Percentiles rank a stretch among this genome's conserved stretches.
Conservation (phyloP, 2,797 vertebrate genomes). For the Sebastes minor region DNA sequence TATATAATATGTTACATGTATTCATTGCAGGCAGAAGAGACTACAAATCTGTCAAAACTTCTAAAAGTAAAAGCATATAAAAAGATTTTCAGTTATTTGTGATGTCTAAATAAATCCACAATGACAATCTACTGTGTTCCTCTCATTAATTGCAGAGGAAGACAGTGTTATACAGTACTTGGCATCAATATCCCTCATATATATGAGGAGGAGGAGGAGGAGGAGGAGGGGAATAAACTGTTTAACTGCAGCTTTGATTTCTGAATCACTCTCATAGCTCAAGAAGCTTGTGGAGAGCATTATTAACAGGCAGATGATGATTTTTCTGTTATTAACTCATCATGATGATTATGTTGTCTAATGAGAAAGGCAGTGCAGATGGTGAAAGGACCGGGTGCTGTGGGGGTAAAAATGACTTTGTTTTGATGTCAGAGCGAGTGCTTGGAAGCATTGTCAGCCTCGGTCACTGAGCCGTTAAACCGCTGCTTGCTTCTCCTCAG, state of each 20-base stretch:
- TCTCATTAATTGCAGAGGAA: slow-evolving; percentile 1
- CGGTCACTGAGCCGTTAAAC: slow-evolving; percentile 52
- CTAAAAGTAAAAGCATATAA: not conserved
- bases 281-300: not conserved
- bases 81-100: not conserved
- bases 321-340: slow-evolving; percentile 27
- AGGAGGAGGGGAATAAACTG: not conserved
- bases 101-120: not conserved
- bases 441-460: slow-evolving; percentile 27
- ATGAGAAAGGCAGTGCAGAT: slow-evolving; percentile 28
- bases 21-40: not conserved
- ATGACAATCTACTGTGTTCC: not conserved
- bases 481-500: slow-evolving; percentile 40
- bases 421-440: slow-evolving; percentile 36
- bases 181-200: slow-evolving; percentile 36
- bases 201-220: not conserved
- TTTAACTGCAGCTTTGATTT: slow-evolving; percentile 38
- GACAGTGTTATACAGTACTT: not conserved
- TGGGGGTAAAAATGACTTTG: slow-evolving; percentile 52
- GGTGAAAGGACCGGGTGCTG: slow-evolving; percentile 18
- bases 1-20: not conserved
- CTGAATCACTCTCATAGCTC: slow-evolving; percentile 5
- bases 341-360: slow-evolving; percentile 19
- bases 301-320: slow-evolving; percentile 5
- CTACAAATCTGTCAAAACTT: not conserved